Evolutionary conservation across 2,113 vertebrate genomes (phyloP).

Genomic region (Galbula dea): DNA sequence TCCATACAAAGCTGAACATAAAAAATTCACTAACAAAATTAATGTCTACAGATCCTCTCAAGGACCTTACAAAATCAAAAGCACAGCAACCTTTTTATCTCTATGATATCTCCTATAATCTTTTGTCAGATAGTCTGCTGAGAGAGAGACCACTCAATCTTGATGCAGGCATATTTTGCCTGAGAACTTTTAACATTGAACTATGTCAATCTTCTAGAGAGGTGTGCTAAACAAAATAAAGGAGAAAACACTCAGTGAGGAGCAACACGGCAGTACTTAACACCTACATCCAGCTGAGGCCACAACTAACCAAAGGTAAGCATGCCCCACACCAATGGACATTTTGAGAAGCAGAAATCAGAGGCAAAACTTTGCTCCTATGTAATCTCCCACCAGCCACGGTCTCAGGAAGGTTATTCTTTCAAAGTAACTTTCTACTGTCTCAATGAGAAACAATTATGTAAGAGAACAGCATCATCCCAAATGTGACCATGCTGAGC

Average conservation of each 20-base stretch:
- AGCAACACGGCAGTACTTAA: not conserved
- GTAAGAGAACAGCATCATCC: not conserved
- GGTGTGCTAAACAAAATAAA: not conserved
- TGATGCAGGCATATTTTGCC: not conserved
- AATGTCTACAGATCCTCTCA: not conserved
- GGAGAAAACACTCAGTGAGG: not conserved
- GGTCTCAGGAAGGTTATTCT: not conserved
- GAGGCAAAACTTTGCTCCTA: not conserved
- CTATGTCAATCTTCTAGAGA: not conserved
- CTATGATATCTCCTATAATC: not conserved
- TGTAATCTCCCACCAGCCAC: not conserved
- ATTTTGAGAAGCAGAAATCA: not conserved
- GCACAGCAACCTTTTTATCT: not conserved
- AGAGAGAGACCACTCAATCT: not conserved
- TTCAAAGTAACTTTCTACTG: not conserved
- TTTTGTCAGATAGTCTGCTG: accelerated
- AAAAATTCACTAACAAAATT: not conserved
- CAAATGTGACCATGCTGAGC: not conserved
- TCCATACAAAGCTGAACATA: not conserved
- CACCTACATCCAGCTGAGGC: not conserved
- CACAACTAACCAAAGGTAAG: not conserved
- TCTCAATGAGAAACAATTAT: not conserved
- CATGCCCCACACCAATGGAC: accelerated
- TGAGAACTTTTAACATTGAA: not conserved
- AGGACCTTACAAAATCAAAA: not conserved